Evolutionary conservation across 2,113 vertebrate species (phyloP).

Genomic region (Rissa tridactyla): DNA sequence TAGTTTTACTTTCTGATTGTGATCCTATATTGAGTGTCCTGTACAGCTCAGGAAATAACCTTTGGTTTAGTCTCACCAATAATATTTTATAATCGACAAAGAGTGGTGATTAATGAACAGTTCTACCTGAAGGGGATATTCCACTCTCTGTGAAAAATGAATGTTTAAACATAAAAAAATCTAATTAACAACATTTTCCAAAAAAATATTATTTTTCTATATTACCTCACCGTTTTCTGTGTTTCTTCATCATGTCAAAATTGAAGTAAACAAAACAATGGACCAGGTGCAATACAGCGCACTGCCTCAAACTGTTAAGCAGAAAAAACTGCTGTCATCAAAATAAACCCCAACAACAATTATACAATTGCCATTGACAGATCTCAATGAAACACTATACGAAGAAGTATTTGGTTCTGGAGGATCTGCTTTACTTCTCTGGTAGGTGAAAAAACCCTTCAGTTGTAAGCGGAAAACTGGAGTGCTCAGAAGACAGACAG

Average conservation of each 20-base stretch:
- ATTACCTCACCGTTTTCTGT: neutral
- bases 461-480: neutral
- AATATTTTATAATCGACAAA: neutral
- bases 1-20: neutral
- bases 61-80: neutral
- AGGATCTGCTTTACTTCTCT: neutral
- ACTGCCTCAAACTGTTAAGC: neutral
- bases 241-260: neutral
- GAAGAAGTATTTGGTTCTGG: neutral
- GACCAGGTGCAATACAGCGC: neutral
- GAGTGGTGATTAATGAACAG: neutral
- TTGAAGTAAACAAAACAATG: neutral
- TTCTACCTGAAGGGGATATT: neutral
- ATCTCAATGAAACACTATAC: neutral
- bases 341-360: neutral
- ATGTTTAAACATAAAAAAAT: neutral
- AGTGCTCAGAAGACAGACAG: neutral
- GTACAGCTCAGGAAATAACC: neutral
- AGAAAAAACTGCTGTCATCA: neutral
- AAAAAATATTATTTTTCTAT: neutral
- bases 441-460: neutral
- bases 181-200: neutral
- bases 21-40: neutral
- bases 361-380: neutral
- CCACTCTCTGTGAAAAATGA: neutral